A percentile compares a stretch with the other conserved stretches of the same genome.
phyloP scores from a whole-genome alignment of 2,113 vertebrate genomes.

The Grammomys surdaster region DNA sequence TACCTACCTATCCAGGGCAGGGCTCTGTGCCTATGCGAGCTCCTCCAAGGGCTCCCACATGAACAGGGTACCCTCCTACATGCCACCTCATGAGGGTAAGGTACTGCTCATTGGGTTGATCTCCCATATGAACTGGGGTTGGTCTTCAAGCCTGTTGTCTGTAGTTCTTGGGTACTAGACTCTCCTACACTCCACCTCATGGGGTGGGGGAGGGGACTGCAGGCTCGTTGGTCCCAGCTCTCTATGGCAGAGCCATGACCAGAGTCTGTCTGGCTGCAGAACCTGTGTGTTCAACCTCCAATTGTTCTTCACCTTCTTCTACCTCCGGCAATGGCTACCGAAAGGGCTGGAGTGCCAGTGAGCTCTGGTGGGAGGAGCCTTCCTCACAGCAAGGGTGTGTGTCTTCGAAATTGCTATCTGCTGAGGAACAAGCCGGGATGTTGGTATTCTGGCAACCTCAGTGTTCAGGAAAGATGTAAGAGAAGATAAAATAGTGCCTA shows the following conservation, averaged over 20 bases:
- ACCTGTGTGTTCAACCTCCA: background rate
- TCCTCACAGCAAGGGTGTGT: background rate
- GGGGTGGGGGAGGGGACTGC: background rate
- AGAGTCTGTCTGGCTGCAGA: background rate
- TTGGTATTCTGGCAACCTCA: background rate
- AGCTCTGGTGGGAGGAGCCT: background rate
- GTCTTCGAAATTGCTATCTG: background rate
- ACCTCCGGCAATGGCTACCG: background rate
- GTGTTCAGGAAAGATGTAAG: background rate
- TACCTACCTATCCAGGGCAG: fast-evolving
- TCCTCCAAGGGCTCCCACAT: fast-evolving
- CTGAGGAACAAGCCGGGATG: background rate
- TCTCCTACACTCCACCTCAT: fast-evolving
- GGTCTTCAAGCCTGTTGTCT: background rate
- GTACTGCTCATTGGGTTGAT: too few species aligned
- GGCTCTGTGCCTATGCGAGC: fast-evolving
- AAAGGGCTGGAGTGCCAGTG: background rate
- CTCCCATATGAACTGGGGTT: background rate
- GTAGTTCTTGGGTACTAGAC: too few species aligned
- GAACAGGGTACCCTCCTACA: fast-evolving
- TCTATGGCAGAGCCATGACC: background rate
- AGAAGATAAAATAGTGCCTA: background rate
- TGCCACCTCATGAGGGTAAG: background rate
- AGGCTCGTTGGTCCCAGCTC: background rate
- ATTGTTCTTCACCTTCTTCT: too few species aligned